These are phyloP conservation scores for Procavia capensis DNA, from an alignment of 2,113 vertebrate genomes.

Conservation along the genomic window DNA sequence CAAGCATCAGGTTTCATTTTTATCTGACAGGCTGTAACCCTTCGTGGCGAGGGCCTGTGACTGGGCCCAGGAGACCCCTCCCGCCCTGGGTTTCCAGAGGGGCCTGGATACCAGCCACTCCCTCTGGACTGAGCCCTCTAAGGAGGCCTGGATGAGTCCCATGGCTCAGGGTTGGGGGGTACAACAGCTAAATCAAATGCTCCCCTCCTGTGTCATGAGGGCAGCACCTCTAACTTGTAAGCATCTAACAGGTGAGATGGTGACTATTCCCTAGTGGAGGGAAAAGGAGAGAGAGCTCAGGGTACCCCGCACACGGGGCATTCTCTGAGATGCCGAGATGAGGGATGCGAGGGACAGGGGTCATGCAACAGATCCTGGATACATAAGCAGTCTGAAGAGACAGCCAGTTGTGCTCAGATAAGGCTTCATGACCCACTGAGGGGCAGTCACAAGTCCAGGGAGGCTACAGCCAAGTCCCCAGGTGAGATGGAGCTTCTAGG, in stretches of 20 bases:
- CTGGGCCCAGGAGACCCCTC: accelerated
- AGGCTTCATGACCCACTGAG: not conserved
- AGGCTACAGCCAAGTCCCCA: not conserved
- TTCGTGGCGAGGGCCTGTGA: no score
- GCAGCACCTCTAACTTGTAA: not conserved
- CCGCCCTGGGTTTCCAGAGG: no score
- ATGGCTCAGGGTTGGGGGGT: not conserved
- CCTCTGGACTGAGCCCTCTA: not conserved
- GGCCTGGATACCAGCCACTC: not conserved
- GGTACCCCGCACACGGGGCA: not conserved
- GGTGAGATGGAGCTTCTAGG: no score
- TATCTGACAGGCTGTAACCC: not conserved
- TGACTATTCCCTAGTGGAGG: not conserved
- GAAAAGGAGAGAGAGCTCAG: not conserved
- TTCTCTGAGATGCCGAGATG: not conserved
- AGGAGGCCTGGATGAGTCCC: not conserved
- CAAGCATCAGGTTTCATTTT: not conserved
- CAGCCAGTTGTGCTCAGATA: no score
- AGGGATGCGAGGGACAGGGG: not conserved
- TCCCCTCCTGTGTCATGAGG: not conserved
- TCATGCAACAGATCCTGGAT: not conserved
- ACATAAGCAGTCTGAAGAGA: not conserved
- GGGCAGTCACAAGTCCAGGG: not conserved
- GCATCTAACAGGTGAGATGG: no score
- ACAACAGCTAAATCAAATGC: not conserved